A percentile compares a stretch with the other conserved stretches of the same genome.
These are phyloP conservation scores for Dolichomitus sp. DNA, from an alignment of 2,888 invertebrate genomes.

Conservation along the genomic window DNA sequence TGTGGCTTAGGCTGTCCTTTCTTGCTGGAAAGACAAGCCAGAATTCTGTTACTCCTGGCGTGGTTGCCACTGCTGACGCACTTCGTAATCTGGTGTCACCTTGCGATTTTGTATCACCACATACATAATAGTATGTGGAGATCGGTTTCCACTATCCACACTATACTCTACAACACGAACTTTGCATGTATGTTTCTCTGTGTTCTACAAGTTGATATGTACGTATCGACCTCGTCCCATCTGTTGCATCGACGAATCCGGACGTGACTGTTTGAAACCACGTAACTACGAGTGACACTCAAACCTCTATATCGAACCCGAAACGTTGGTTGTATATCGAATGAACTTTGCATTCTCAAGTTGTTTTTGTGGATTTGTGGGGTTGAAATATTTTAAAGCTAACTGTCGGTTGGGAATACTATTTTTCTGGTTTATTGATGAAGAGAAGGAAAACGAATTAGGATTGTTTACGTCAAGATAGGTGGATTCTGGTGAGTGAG, in stretches of 20 bases:
- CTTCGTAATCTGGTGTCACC: constrained; percentile 49
- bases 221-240: constrained; percentile 59
- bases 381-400: neutral
- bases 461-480: neutral
- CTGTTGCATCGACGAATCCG: constrained; percentile 59
- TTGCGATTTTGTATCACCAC: constrained; percentile 38
- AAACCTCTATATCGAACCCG: constrained; percentile 1
- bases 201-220: constrained; percentile 40
- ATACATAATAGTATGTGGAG: constrained; percentile 8
- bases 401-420: neutral
- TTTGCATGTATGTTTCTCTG: neutral
- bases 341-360: neutral
- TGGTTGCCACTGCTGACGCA: constrained; percentile 1
- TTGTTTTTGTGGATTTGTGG: neutral
- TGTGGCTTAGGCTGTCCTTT: constrained; percentile 68
- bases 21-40: constrained; percentile 44
- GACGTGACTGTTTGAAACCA: constrained; percentile 53
- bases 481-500: neutral
- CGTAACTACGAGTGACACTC: constrained; percentile 12
- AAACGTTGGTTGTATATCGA: constrained; percentile 20
- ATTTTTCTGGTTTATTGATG: neutral
- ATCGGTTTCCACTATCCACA: neutral
- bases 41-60: constrained; percentile 45
- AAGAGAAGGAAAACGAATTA: neutral
- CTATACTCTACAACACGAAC: neutral